phyloP scores from a whole-genome alignment of 2,888 invertebrate species.

The Prostheceraeus crozeri region DNA sequence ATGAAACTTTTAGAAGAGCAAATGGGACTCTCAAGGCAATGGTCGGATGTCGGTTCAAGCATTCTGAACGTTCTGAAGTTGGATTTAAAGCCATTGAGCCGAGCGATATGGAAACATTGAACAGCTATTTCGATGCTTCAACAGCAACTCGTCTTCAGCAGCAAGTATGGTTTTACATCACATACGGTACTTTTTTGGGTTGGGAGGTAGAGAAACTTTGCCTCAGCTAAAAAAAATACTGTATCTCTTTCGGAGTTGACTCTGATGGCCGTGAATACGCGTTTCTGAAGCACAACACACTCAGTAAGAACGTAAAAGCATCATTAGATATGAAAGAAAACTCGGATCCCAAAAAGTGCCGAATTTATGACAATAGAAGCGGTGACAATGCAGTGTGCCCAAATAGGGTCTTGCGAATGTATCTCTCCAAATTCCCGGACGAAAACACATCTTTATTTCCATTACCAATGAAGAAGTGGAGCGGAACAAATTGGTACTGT shows the following conservation, averaged over 20 bases:
- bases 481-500: background rate
- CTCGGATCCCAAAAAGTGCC: slow-evolving; percentile 23
- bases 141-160: slow-evolving; percentile 17
- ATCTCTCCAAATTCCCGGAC: slow-evolving; percentile 4
- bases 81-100: slow-evolving; percentile 20
- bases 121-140: slow-evolving; percentile 11
- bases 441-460: slow-evolving; percentile 16
- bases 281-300: slow-evolving; percentile 2
- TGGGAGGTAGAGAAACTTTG: slow-evolving; percentile 26
- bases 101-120: slow-evolving; percentile 27
- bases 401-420: background rate
- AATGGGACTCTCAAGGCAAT: slow-evolving; percentile 22
- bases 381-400: slow-evolving; percentile 28
- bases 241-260: slow-evolving; percentile 18
- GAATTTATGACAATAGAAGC: slow-evolving; percentile 23
- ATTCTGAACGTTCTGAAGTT: slow-evolving; percentile 26
- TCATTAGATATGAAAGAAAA: slow-evolving; percentile 27
- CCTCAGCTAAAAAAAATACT: slow-evolving; percentile 25
- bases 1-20: slow-evolving; percentile 25
- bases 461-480: slow-evolving; percentile 8
- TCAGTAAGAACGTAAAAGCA: slow-evolving; percentile 22
- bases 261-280: slow-evolving; percentile 27
- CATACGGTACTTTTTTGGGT: slow-evolving; percentile 27
- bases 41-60: slow-evolving; percentile 27
- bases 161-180: slow-evolving; percentile 26